A percentile compares a stretch with the other conserved stretches of the same genome.
Evolutionary conservation across 1,140 invertebrate genomes (phyloP).

Genomic region (Rhyacophila brunnea): DNA sequence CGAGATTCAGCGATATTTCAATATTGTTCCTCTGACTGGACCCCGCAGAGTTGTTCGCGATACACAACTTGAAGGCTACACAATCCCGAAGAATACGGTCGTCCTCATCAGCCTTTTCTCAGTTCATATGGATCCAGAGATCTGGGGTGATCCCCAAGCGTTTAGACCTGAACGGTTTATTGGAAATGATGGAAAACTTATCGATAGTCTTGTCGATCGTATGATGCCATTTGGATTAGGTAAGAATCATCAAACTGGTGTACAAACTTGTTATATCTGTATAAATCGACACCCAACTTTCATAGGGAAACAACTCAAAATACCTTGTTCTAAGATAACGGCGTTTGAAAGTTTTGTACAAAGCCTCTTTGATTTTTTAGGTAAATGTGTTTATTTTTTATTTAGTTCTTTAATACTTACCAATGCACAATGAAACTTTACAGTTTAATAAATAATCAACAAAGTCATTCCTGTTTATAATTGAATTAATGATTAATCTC

Average conservation of each 20-base stretch:
- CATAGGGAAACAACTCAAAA: too few relatives aligned
- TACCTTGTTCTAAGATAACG: too few relatives aligned
- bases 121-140: conserved; percentile 60
- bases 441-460: too few relatives aligned
- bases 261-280: too few relatives aligned
- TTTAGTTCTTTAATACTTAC: too few relatives aligned
- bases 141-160: conserved; percentile 65
- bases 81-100: conserved; percentile 65
- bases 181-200: conserved; percentile 47
- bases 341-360: too few relatives aligned
- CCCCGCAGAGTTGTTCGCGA: conserved; percentile 63
- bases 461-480: too few relatives aligned
- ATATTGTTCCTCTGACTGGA: conserved; percentile 65
- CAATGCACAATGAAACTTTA: too few relatives aligned
- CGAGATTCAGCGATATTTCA: conserved; percentile 63
- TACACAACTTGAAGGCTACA: conserved; percentile 61
- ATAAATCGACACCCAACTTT: too few relatives aligned
- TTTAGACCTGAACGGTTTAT: conserved; percentile 72
- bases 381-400: too few relatives aligned
- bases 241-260: conserved; percentile 40
- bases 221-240: conserved; percentile 70
- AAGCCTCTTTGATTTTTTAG: too few relatives aligned
- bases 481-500: too few relatives aligned
- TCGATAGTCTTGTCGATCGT: conserved; percentile 48
- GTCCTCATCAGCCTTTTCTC: conserved; percentile 64